Evolutionary conservation across 2,888 invertebrate species (phyloP), one percentile per base, ranked within the genome.

Genomic region (Cryptocephalus moraei): DNA sequence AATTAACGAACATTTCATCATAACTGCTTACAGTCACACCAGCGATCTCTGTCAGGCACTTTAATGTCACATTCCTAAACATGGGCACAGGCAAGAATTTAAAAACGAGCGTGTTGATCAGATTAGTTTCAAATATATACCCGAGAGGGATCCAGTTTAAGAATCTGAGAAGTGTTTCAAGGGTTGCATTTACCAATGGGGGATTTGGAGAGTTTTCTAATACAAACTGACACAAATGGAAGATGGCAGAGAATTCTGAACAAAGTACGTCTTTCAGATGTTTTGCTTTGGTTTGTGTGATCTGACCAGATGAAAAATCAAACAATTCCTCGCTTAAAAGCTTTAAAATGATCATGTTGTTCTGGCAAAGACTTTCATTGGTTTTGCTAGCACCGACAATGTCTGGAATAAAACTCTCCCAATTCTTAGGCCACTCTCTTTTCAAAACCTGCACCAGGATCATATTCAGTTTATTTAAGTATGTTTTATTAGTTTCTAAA

Each of bases 101-200:
- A 69, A 85, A 89, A 64, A 93, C 90, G 46, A 99, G 78, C 46
- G 94, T 94, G 61, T 84, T 86, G 62, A 97, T 93, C 47, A 99
- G 77, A 69, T 94, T 91, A 58, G 99, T 99, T 77, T 99, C 97
- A 76, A 99, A 99, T 68, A 99, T 97, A 71, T 99, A 99, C 9
- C 99, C 99, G 52, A 99, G 78, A n/a, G 99, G 99, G 65, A 99
- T 97, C 99, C 99, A 99, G 69, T 96, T 97, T 39, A 99, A 78
- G 76, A 99, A 99, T 68, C 94, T 81, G 57, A 99, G 75, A 47
- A 99, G 76, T 3, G 99, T 99, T 68, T 97, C 94, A 55, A 99
- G 77, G 0, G 97, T 99, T 4, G 94, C 88, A 62, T 91, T 91
- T 47, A 99, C 95, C 50, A 99, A 77, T 39, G 91, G 88, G 42